Percentiles rank a stretch among this genome's conserved stretches.
Conservation (phyloP, 2,888 invertebrate genomes). For the Galeruca laticollis region DNA sequence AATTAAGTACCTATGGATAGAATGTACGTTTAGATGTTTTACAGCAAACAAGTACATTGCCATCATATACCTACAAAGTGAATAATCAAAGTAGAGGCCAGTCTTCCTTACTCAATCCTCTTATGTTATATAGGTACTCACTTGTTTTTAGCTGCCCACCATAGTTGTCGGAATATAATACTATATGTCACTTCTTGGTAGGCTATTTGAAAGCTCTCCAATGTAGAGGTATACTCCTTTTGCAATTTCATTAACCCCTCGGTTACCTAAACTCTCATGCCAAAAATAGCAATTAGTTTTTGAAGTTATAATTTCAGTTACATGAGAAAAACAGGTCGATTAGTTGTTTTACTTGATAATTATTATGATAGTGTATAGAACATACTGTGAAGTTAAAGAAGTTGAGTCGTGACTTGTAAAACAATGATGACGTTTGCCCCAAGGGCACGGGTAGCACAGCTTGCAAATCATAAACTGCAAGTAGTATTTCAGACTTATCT, state of each 20-base stretch:
- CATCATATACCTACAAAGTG: not conserved
- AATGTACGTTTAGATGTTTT: not conserved
- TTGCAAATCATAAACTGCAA: too few species aligned
- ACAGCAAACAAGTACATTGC: slow-evolving; percentile 1
- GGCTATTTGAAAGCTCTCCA: not conserved
- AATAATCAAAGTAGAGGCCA: not conserved
- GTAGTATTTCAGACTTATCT: not conserved
- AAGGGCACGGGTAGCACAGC: too few species aligned
- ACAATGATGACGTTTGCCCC: not conserved
- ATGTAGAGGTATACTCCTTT: not conserved
- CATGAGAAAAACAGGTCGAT: not conserved
- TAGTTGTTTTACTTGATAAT: not conserved
- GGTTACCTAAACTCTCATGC: not conserved
- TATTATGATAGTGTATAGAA: not conserved
- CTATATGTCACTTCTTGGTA: not conserved
- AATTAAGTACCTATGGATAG: not conserved
- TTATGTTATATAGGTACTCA: not conserved
- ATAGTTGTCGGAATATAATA: not conserved
- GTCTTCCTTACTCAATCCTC: not conserved
- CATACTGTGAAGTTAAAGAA: not conserved
- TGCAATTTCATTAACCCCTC: not conserved
- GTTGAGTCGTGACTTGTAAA: not conserved
- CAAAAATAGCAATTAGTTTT: not conserved
- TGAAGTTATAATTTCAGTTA: not conserved
- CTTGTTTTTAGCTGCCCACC: not conserved